phyloP scores from a whole-genome alignment of 2,797 vertebrate genomes.

The Serranus cabrilla region DNA sequence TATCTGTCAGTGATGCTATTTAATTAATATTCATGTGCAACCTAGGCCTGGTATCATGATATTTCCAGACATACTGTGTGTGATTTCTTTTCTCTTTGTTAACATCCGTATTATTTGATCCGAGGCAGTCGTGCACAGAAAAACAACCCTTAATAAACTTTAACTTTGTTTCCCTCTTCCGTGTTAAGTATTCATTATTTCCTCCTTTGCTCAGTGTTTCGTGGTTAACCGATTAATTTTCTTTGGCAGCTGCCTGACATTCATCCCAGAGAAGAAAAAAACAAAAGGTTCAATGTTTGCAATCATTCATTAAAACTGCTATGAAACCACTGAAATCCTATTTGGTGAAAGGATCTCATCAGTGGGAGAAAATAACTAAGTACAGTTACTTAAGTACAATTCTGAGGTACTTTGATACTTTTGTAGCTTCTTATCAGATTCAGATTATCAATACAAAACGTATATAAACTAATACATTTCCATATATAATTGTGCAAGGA shows the following conservation, averaged over 20 bases:
- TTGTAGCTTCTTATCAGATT: no score
- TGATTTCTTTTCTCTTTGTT: background rate
- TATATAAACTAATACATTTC: no score
- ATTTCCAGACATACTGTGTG: background rate
- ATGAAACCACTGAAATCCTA: background rate
- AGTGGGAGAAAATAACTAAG: no score
- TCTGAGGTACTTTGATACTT: no score
- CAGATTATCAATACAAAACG: no score
- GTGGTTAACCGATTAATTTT: conserved; percentile 27
- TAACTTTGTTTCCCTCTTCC: conserved; percentile 52
- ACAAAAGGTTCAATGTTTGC: background rate
- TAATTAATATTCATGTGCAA: conserved; percentile 17
- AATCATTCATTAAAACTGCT: conserved; percentile 23
- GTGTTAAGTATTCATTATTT: conserved; percentile 63
- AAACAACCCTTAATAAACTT: conserved; percentile 69
- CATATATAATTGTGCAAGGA: no score
- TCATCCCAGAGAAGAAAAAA: background rate
- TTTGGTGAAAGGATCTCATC: background rate
- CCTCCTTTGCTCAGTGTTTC: conserved; percentile 42
- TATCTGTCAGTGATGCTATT: conserved; percentile 12
- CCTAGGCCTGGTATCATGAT: background rate
- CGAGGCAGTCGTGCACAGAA: conserved; percentile 30
- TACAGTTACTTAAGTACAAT: no score
- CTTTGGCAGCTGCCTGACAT: conserved; percentile 1
- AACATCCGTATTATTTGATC: background rate